A percentile compares a stretch with the other conserved stretches of the same genome.
These are phyloP conservation scores for Oreohelix idahoensis DNA, from an alignment of 1,140 invertebrate genomes.

Conservation along the genomic window DNA sequence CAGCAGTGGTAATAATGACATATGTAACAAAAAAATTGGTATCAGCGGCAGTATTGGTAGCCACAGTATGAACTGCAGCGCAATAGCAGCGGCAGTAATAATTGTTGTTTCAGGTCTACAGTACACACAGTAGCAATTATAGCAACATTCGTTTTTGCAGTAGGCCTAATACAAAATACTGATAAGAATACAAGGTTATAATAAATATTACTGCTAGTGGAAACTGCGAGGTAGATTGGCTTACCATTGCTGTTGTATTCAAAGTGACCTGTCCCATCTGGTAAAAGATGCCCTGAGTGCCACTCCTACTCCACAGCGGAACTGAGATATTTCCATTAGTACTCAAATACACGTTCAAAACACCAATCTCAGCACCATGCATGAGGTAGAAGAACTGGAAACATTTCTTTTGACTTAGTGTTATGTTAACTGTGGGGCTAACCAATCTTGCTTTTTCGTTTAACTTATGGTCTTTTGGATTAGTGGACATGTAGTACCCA, in stretches of 20 bases:
- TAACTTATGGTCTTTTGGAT: neutral
- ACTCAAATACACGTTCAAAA: slow-evolving; percentile 2
- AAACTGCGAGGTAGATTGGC: neutral
- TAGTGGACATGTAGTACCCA: slow-evolving; percentile 55
- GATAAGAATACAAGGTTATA: no score
- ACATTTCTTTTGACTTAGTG: neutral
- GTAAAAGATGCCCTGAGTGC: neutral
- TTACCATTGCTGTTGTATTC: neutral
- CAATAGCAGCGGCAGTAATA: no score
- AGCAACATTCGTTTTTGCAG: no score
- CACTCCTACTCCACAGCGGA: neutral
- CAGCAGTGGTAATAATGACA: no score
- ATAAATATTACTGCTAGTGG: no score
- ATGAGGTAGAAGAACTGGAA: slow-evolving; percentile 36
- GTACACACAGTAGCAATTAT: no score
- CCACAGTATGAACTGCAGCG: no score
- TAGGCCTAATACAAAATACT: no score
- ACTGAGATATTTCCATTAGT: neutral
- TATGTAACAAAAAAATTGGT: no score
- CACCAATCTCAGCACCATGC: neutral
- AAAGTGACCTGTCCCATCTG: neutral
- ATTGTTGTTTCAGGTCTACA: no score
- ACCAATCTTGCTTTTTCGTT: neutral
- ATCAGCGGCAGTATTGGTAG: no score
- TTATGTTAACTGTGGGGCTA: neutral